Evolutionary conservation across 2,888 invertebrate genomes (phyloP), one percentile per base, ranked within the genome.

Genomic region (Andrena bucephala): DNA sequence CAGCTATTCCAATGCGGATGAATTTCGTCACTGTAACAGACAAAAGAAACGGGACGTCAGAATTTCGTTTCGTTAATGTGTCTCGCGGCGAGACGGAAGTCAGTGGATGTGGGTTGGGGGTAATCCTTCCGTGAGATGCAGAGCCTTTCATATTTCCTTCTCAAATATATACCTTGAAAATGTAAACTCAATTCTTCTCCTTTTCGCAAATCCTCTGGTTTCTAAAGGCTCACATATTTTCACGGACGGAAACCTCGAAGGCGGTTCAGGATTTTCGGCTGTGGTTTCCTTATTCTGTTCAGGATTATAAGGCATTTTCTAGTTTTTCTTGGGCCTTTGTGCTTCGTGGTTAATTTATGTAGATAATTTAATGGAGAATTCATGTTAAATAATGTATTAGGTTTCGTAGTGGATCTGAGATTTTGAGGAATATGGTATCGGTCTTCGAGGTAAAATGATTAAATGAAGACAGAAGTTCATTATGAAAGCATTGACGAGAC

Each of bases 1-100:
- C 99, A 91, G 98, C 98, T 94, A 99, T 99, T 92, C 98, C 98
- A 95, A 99, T 99, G 91, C 99, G 98, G 95, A 99, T 99, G 95
- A 98, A 99, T 95, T 99, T 99, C 90, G 98, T 99, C 95, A 99
- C 99, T 99, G 96, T n/a, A 96, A 96, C 82, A 86, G 29, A 77
- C 29, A 57, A 79, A 75, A 16, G 27, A 50, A 13, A 36, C 4
- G 16, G 8, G 13, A 6, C 54, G 13, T 76, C 71, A 71, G 57
- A 57, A 62, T 50, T 13, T 54, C 62, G 36, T 77, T 66, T 60
- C 1, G n/a, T 13, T 20, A 29, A 29, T 57, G 10, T 7, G 8
- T 1, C 8, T 27, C 52, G 3, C 24, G 1, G 2, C n/a, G 16
- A 33, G 60, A 62, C 29, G 48, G 29, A 57, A 67, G 52, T 62